phyloP scores from a whole-genome alignment of 2,797 vertebrate genomes.

The Pelobates cultripes region DNA sequence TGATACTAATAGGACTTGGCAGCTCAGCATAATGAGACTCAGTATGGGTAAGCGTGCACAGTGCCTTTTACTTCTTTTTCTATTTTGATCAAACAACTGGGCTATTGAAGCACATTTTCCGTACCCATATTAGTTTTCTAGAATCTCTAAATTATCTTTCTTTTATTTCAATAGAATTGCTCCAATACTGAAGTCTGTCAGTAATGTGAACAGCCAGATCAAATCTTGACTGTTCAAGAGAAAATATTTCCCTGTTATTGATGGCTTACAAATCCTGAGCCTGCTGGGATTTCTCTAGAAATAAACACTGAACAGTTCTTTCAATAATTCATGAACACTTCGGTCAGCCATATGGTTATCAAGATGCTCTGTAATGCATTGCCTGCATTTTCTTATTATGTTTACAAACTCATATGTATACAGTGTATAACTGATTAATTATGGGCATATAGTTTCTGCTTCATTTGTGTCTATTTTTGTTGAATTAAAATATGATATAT shows the following conservation, averaged over 20 bases:
- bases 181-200: not conserved
- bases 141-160: no score
- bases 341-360: slow-evolving; percentile 5
- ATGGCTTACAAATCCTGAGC: not conserved
- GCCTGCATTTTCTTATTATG: slow-evolving; percentile 10
- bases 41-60: not conserved
- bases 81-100: not conserved
- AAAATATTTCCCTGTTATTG: not conserved
- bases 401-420: not conserved
- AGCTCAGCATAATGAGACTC: not conserved
- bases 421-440: not conserved
- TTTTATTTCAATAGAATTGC: no score
- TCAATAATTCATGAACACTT: not conserved
- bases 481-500: not conserved
- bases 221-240: not conserved
- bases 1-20: not conserved
- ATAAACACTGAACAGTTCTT: not conserved
- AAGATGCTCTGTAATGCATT: slow-evolving; percentile 5
- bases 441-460: not conserved
- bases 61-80: not conserved
- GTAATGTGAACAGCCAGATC: not conserved
- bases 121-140: not conserved
- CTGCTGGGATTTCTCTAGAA: not conserved
- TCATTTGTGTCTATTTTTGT: not conserved
- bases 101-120: not conserved